Conservation (phyloP, 2,113 vertebrate species). For the Phyllostomus discolor region DNA sequence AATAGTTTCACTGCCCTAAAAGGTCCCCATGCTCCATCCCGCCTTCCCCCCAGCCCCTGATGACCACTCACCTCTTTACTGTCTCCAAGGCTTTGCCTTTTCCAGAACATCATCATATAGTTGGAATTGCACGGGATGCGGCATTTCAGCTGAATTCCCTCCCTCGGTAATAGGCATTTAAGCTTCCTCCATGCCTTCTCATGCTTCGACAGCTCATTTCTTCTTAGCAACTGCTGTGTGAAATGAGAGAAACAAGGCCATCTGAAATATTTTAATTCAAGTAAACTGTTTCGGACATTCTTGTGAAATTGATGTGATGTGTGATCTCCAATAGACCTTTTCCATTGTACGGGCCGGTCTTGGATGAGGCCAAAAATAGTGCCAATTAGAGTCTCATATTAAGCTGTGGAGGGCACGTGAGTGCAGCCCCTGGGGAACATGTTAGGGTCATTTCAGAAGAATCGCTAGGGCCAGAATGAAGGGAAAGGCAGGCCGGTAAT, state of each 20-base stretch:
- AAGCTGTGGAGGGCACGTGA: not conserved
- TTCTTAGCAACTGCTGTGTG: not conserved
- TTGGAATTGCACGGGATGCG: no score
- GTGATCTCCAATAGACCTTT: not conserved
- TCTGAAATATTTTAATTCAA: not conserved
- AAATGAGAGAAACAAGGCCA: not conserved
- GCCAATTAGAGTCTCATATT: not conserved
- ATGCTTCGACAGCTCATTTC: not conserved
- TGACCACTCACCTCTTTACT: not conserved
- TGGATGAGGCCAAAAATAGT: not conserved
- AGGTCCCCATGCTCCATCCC: not conserved
- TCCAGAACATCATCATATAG: no score
- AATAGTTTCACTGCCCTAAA: not conserved
- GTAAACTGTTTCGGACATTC: not conserved
- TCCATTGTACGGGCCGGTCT: no score
- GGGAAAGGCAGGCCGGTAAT: not conserved
- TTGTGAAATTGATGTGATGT: not conserved
- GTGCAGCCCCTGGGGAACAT: accelerated
- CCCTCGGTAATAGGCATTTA: not conserved
- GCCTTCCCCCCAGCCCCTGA: no score
- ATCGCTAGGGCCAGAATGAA: not conserved
- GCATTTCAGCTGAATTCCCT: not conserved
- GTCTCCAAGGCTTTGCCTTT: not conserved
- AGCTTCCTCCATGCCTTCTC: not conserved
- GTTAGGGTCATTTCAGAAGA: not conserved